A percentile compares a stretch with the other conserved stretches of the same genome.
These are phyloP conservation scores for Protodeltote pygarga DNA, from an alignment of 2,888 invertebrate genomes.

Conservation along the genomic window DNA sequence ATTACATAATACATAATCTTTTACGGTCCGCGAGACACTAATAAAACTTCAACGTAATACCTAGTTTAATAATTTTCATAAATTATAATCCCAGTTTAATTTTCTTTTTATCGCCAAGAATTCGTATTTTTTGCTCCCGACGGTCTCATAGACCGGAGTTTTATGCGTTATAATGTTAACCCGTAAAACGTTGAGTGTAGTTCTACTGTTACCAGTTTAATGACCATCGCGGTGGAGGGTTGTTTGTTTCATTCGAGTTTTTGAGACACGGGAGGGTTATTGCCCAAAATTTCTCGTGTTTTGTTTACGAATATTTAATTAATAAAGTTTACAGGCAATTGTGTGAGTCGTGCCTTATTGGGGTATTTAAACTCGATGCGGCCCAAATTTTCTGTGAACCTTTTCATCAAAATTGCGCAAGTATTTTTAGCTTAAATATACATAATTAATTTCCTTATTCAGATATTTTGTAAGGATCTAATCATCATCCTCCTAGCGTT, in stretches of 20 bases:
- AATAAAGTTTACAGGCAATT: conserved; percentile 33
- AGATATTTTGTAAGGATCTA: too few relatives aligned
- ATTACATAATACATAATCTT: too few relatives aligned
- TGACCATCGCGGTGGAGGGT: conserved; percentile 32
- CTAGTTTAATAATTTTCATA: conserved; percentile 2
- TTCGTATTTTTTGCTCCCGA: conserved; percentile 23
- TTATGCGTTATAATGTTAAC: conserved; percentile 32
- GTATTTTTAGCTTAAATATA: too few relatives aligned
- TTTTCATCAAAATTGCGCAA: conserved; percentile 5
- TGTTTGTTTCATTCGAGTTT: conserved; percentile 37
- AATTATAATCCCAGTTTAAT: conserved; percentile 14
- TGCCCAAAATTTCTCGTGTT: conserved; percentile 30
- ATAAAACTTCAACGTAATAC: not conserved
- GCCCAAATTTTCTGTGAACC: conserved; percentile 4
- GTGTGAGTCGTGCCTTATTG: conserved; percentile 9
- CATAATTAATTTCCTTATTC: too few relatives aligned
- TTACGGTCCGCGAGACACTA: too few relatives aligned
- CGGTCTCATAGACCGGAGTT: conserved; percentile 22
- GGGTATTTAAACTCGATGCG: conserved; percentile 17
- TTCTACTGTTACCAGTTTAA: conserved; percentile 37
- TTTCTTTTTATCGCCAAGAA: conserved; percentile 15
- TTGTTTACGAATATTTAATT: conserved; percentile 42
- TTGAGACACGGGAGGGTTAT: conserved; percentile 29
- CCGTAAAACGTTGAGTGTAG: conserved; percentile 41
- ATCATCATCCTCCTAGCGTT: too few relatives aligned